Conservation (phyloP, 2,113 vertebrate genomes). For the Callorhinus ursinus region DNA sequence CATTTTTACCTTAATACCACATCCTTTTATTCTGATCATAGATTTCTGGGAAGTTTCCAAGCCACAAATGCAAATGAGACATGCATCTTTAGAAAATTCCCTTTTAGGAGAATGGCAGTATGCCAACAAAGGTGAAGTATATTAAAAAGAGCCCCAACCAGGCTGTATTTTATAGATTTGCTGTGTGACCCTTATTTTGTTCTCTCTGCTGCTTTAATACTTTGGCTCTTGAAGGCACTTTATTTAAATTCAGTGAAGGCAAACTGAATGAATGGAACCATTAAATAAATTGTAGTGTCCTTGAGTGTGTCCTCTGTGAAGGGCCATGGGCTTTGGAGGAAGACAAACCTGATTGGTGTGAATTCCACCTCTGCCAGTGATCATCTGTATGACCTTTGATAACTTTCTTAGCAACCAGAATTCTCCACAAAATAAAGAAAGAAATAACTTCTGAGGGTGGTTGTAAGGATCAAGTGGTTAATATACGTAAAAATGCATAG, state of each 20-base stretch:
- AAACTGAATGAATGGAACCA: conserved; percentile 44
- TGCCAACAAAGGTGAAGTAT: conserved; percentile 40
- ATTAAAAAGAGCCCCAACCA: neutral
- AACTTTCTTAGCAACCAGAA: neutral
- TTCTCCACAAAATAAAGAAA: conserved; percentile 31
- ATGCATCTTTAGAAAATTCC: conserved; percentile 58
- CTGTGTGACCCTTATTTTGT: conserved; percentile 43
- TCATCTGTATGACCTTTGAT: neutral
- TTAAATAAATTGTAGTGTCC: conserved; percentile 26
- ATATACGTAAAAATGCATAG: neutral
- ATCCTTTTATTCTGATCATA: conserved; percentile 49
- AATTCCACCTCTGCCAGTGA: conserved; percentile 16
- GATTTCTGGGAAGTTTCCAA: conserved; percentile 66
- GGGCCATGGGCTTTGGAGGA: neutral
- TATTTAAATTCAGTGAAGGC: conserved; percentile 53
- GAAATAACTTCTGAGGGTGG: neutral
- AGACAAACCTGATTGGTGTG: neutral
- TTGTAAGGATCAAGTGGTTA: neutral
- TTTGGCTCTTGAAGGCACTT: conserved; percentile 43
- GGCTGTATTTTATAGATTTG: conserved; percentile 37
- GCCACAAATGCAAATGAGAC: conserved; percentile 53
- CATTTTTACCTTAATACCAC: conserved; percentile 21
- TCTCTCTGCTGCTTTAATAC: neutral
- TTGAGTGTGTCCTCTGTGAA: conserved; percentile 49
- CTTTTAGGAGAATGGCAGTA: conserved; percentile 27